Base-by-base conservation (phyloP, 1,140 invertebrate species). In the Drosophila bipectinata region DNA sequence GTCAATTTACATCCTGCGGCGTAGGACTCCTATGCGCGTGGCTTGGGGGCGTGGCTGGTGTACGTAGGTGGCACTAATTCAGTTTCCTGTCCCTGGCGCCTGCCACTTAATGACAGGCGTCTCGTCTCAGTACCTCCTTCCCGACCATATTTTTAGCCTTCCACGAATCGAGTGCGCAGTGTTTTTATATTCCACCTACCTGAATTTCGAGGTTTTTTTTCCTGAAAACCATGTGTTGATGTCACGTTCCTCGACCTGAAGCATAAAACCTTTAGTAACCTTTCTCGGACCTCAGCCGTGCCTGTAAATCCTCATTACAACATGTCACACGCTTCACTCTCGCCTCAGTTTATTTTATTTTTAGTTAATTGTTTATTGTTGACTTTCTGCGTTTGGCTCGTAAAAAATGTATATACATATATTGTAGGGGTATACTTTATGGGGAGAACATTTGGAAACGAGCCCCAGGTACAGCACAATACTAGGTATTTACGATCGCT, bases 1-100 rank as follows among this genome's bases (percentile, higher is more conserved):
- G 57, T 68, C 44, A 67, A 71, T 71, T 69, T 69, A 75, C 72
- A 75, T 75, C 72, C 72, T 75, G 72, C 32, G 8, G 63, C 30
- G 63, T 9, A 69, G 51, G 61, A 59, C 72, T 41, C 51, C 34
- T 44, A 44, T 14, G 49, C 7, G 30, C 10, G 51, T n/a, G 30
- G 9, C 12, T 24, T 14, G 44, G n/a, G 44, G 56, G 56, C 44
- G 57, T 62, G 59, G 37, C 28, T 14, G 24, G 12, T 10, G 41
- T 30, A 51, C 60, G 53, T 75, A 66, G 72, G 72, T 75, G 72
- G 71, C 72, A 74, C 71, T 74, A 64, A 66, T 72, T 73, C 66
- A 39, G 67, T 71, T 71, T 71, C 67, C 67, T 69, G 67, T 71
- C 64, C 66, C 63, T 57, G 67, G 67, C 67, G 71, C 71, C 69